Percentiles rank a stretch among this genome's conserved stretches.
These are phyloP conservation scores for Oikopleura dioica DNA, from an alignment of 23 tunicate species.

Conservation along the genomic window DNA sequence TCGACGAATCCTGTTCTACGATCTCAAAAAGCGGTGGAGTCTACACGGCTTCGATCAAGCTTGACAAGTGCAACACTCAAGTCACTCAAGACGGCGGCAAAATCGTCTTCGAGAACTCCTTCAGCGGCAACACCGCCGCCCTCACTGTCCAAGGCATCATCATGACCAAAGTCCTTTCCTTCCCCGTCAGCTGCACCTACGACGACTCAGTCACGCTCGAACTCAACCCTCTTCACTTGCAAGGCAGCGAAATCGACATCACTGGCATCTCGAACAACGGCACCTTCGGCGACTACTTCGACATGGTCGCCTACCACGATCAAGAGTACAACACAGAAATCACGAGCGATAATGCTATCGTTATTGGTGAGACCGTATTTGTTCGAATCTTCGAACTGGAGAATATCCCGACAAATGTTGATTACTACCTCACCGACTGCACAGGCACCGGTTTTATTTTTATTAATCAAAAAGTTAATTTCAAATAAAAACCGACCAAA, in stretches of 20 bases:
- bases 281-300: neutral
- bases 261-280: neutral
- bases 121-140: neutral
- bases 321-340: neutral
- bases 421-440: conserved; percentile 2
- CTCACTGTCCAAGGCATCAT: conserved; percentile 2
- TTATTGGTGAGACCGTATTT: neutral
- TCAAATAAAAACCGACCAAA: too few relatives aligned
- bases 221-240: neutral
- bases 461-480: too few relatives aligned
- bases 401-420: neutral
- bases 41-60: neutral
- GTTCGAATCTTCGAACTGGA: neutral
- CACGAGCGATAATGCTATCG: neutral
- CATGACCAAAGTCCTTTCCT: neutral
- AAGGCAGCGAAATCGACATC: neutral
- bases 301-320: neutral
- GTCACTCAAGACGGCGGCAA: neutral
- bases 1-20: neutral
- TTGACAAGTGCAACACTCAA: conserved; percentile 5
- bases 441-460: too few relatives aligned
- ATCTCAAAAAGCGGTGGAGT: conserved; percentile 4
- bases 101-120: neutral
- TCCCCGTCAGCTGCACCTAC: neutral
- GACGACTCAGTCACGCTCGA: neutral